phyloP scores from a whole-genome alignment of 2,113 vertebrate genomes.

The Equus przewalskii region DNA sequence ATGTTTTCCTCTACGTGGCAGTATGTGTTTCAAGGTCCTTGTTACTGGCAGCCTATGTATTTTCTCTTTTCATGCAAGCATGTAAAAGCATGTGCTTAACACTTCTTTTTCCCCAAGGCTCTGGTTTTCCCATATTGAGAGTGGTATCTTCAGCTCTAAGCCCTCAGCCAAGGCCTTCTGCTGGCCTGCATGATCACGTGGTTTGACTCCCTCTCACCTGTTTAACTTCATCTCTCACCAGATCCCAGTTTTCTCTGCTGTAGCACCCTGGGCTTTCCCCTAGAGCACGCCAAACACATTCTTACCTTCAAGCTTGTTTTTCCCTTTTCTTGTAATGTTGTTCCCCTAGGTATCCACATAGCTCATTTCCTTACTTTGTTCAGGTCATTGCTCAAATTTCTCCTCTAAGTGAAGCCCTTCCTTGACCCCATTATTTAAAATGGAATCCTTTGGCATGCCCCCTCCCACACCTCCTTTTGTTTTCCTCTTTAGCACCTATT shows the following conservation, averaged over 20 bases:
- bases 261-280: background rate
- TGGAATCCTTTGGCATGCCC: background rate
- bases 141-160: too few relatives aligned
- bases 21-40: background rate
- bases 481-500: background rate
- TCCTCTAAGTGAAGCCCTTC: background rate
- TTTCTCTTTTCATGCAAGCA: background rate
- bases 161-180: background rate
- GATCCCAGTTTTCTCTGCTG: fast-evolving
- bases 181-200: too few relatives aligned
- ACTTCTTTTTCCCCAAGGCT: background rate
- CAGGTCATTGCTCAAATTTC: background rate
- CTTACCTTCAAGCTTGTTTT: background rate
- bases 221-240: fast-evolving
- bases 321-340: background rate
- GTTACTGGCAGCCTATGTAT: background rate
- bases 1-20: background rate
- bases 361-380: background rate
- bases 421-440: background rate
- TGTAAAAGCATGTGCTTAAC: background rate
- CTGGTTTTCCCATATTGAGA: background rate
- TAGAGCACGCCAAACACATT: too few relatives aligned
- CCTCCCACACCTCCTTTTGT: fast-evolving
- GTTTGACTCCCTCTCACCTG: fast-evolving
- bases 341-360: fast-evolving